Conservation (phyloP, 2,113 vertebrate species). For the Sminthopsis crassicaudata region DNA sequence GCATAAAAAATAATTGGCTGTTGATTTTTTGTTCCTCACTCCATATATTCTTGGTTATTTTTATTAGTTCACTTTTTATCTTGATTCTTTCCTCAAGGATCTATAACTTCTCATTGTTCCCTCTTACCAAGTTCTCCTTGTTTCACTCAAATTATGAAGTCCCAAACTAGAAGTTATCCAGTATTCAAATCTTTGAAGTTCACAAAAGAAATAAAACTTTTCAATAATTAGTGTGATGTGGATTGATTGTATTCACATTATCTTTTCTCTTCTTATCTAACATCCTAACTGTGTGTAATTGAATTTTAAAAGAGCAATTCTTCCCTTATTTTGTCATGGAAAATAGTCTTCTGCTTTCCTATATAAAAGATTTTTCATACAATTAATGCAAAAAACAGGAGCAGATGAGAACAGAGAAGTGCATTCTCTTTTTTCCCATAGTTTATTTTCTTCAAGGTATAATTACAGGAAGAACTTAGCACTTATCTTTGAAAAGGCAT, state of each 20-base stretch:
- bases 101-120: neutral
- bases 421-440: slow-evolving; percentile 60
- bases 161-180: neutral
- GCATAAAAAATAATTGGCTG: neutral
- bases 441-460: slow-evolving; percentile 73
- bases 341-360: slow-evolving; percentile 68
- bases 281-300: slow-evolving; percentile 42
- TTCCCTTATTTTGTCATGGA: slow-evolving; percentile 61
- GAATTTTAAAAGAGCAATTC: slow-evolving; percentile 68
- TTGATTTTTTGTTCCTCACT: neutral
- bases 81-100: neutral
- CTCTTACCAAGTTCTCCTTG: neutral
- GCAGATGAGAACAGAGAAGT: slow-evolving; percentile 67
- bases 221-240: slow-evolving; percentile 23
- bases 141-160: neutral
- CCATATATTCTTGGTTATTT: neutral
- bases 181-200: slow-evolving; percentile 39
- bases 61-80: neutral
- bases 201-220: slow-evolving; percentile 31
- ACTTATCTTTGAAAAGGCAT: slow-evolving; percentile 67
- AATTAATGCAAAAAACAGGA: slow-evolving; percentile 63
- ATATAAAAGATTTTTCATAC: slow-evolving; percentile 69
- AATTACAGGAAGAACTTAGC: slow-evolving; percentile 70
- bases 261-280: slow-evolving; percentile 51
- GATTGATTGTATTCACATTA: slow-evolving; percentile 30